Evolutionary conservation across 2,888 invertebrate species (phyloP).

Genomic region (Pachydiplax longipennis): DNA sequence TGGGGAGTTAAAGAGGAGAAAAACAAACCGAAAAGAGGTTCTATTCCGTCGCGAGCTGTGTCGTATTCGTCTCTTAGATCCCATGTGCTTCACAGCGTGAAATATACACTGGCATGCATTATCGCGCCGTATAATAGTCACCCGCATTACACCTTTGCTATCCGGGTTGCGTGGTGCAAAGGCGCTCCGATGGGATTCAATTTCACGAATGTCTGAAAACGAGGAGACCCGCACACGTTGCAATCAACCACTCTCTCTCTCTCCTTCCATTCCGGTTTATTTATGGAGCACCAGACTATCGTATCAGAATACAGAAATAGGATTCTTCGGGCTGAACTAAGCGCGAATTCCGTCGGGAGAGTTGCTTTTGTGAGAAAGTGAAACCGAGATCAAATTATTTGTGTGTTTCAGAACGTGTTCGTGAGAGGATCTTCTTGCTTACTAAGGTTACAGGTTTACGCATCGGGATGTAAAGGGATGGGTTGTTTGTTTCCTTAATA

Average conservation of each 20-base stretch:
- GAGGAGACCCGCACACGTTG: not conserved
- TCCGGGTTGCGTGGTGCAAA: not conserved
- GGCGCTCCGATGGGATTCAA: not conserved
- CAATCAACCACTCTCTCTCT: not conserved
- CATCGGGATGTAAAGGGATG: too few relatives aligned
- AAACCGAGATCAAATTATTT: too few relatives aligned
- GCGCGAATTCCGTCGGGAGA: too few relatives aligned
- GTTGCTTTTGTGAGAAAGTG: too few relatives aligned
- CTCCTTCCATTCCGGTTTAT: not conserved
- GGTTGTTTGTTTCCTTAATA: too few relatives aligned
- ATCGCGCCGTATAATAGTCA: not conserved
- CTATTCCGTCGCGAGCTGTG: not conserved
- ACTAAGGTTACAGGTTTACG: too few relatives aligned
- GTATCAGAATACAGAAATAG: not conserved
- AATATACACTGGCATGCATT: not conserved
- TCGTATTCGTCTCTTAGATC: not conserved
- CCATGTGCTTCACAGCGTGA: not conserved
- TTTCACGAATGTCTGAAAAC: not conserved
- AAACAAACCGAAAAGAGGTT: not conserved
- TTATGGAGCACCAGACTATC: not conserved
- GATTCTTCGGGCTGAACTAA: not conserved
- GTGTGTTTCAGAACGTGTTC: too few relatives aligned
- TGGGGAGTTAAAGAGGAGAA: not conserved
- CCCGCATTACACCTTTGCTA: not conserved
- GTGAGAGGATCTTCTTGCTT: too few relatives aligned